Evolutionary conservation across 2,888 invertebrate species (phyloP).

Genomic region (Axea sp.): DNA sequence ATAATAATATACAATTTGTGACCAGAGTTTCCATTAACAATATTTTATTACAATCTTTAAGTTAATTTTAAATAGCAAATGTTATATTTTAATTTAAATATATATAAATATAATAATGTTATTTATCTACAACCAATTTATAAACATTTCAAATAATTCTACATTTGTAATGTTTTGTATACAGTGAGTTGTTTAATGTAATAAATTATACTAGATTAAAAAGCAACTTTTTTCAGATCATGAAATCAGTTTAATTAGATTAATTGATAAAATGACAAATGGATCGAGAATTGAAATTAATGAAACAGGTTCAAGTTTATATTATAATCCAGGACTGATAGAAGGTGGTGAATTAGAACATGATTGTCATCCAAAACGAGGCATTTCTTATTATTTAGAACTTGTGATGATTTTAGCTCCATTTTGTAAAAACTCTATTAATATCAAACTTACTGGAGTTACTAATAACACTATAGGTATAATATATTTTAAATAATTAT

Average conservation of each 20-base stretch:
- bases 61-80: too few relatives aligned
- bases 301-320: slow-evolving; percentile 94
- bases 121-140: too few relatives aligned
- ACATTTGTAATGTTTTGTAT: too few relatives aligned
- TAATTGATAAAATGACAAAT: slow-evolving; percentile 96
- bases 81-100: too few relatives aligned
- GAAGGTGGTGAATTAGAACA: slow-evolving; percentile 93
- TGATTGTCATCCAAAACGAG: slow-evolving; percentile 90
- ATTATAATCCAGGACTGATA: slow-evolving; percentile 94
- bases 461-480: slow-evolving; percentile 88
- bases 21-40: too few relatives aligned
- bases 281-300: slow-evolving; percentile 94
- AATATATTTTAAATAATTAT: too few relatives aligned
- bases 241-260: slow-evolving; percentile 92
- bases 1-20: too few relatives aligned
- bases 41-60: too few relatives aligned
- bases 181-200: too few relatives aligned
- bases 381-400: slow-evolving; percentile 96
- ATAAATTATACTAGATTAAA: too few relatives aligned
- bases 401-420: slow-evolving; percentile 92
- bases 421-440: slow-evolving; percentile 94
- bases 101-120: too few relatives aligned
- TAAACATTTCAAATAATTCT: too few relatives aligned
- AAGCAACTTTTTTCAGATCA: slow-evolving; percentile 85
- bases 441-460: slow-evolving; percentile 91